A percentile compares a stretch with the other conserved stretches of the same genome.
phyloP scores from a whole-genome alignment of 2,113 vertebrate species.

The Stercorarius parasiticus region DNA sequence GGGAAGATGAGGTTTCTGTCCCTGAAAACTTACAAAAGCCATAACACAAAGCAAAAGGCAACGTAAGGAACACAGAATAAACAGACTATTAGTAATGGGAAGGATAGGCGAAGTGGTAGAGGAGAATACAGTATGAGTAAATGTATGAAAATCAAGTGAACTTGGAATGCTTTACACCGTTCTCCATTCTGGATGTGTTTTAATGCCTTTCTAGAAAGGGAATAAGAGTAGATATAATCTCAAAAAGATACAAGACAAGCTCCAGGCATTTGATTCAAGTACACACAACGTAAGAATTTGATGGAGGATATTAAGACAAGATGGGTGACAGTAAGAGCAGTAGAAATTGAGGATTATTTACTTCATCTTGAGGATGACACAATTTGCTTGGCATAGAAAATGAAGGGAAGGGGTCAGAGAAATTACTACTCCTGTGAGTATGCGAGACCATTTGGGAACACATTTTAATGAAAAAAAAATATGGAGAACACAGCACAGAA shows the following conservation, averaged over 20 bases:
- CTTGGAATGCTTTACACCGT: background rate
- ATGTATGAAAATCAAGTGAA: background rate
- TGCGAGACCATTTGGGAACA: background rate
- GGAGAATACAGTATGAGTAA: background rate
- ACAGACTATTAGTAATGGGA: background rate
- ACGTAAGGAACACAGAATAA: background rate
- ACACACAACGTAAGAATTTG: background rate
- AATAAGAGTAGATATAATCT: background rate
- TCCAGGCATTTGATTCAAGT: background rate
- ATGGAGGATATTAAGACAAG: background rate
- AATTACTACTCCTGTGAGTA: background rate
- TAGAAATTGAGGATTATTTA: background rate
- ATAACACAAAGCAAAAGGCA: background rate
- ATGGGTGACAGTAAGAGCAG: background rate
- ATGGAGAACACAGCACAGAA: background rate
- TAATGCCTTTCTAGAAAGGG: background rate
- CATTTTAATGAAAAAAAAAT: background rate
- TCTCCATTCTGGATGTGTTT: background rate
- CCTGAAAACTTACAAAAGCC: background rate
- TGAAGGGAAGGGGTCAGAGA: background rate
- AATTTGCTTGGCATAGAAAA: background rate
- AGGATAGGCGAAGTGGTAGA: background rate
- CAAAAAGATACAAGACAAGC: accelerated
- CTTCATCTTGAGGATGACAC: background rate
- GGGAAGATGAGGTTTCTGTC: background rate